Evolutionary conservation across 2,797 vertebrate species (phyloP), one percentile per base, ranked within the genome.

Genomic region (Xenopus petersii): DNA sequence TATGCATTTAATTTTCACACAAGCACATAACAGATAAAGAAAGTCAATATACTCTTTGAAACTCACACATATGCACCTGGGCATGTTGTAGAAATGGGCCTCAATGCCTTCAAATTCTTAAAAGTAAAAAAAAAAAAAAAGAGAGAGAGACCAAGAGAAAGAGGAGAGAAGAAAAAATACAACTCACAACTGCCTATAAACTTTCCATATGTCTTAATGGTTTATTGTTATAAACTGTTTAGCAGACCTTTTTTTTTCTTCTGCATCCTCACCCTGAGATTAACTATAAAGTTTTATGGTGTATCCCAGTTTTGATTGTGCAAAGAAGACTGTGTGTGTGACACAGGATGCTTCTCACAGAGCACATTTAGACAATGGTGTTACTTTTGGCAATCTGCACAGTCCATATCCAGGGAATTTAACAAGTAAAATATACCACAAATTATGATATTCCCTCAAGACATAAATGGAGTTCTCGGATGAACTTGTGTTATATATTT

Each of bases 161-260:
- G 36, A 42, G 36, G 36, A 42, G 36, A 42, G 49, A 10, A 51
- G 49, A 5, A 15, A 15, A 56, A 69, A 79, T n/a, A 70, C 17
- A 69, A 69, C 16, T 69, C 33, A 70, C 66, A 68, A 58, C 61
- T 77, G 75, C 70, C 67, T 11, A 77, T 54, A 58, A 51, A 69
- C 6, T 65, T 65, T 74, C 61, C 76, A 74, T 74, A 70, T 70
- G 16, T 42, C 55, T 70, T 12, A 33, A 58, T 12, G 9, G 55
- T 68, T 63, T 64, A 73, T 68, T 42, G 1, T 70, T 70, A 42
- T 74, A 74, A 79, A 79, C 67, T 74, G 54, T 79, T 79, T 60
- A 54, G 76, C 71, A 79, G 77, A 74, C 42, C 30, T 46, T 61
- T 79, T 79, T 79, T 61, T 69, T 42, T 73, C 70, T 51, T 51